Evolutionary conservation across 2,888 invertebrate species (phyloP).

Genomic region (Spodoptera picta): DNA sequence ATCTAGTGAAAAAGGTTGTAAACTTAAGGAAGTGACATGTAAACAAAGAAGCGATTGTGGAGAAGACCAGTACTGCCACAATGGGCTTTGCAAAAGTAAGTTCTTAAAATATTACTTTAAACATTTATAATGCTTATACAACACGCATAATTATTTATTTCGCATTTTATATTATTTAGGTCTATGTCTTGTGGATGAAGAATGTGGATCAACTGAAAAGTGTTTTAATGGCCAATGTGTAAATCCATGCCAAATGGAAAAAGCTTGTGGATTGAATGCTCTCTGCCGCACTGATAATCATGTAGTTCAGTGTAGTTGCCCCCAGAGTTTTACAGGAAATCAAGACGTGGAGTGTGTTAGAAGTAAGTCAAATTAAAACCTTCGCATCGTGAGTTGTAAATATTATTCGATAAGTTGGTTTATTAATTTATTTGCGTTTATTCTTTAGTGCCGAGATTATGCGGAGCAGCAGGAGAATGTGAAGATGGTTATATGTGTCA

Average conservation of each 20-base stretch:
- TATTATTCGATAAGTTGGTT: not conserved
- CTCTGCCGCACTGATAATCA: slow-evolving; percentile 92
- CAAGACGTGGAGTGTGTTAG: slow-evolving; percentile 95
- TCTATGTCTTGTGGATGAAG: slow-evolving; percentile 93
- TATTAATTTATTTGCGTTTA: slow-evolving; percentile 18
- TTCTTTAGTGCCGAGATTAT: slow-evolving; percentile 92
- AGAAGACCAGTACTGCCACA: slow-evolving; percentile 94
- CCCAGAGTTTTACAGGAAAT: slow-evolving; percentile 95
- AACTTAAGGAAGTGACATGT: slow-evolving; percentile 92
- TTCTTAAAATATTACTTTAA: slow-evolving; percentile 3
- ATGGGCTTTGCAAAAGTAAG: slow-evolving; percentile 93
- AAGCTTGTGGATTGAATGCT: slow-evolving; percentile 95
- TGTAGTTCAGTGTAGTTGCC: slow-evolving; percentile 94
- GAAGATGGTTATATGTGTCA: slow-evolving; percentile 92
- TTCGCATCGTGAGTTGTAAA: no score
- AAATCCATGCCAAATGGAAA: slow-evolving; percentile 93
- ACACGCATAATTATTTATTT: not conserved
- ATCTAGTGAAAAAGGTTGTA: slow-evolving; percentile 92
- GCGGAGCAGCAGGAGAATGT: slow-evolving; percentile 92
- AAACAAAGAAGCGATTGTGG: slow-evolving; percentile 92
- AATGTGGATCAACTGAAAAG: slow-evolving; percentile 93
- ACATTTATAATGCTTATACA: no score
- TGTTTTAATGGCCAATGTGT: slow-evolving; percentile 95
- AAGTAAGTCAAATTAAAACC: slow-evolving; percentile 85
- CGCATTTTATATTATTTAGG: slow-evolving; percentile 78